Evolutionary conservation across 2,888 invertebrate genomes (phyloP), one percentile per base, ranked within the genome.

Genomic region (Pachymerium ferrugineum): DNA sequence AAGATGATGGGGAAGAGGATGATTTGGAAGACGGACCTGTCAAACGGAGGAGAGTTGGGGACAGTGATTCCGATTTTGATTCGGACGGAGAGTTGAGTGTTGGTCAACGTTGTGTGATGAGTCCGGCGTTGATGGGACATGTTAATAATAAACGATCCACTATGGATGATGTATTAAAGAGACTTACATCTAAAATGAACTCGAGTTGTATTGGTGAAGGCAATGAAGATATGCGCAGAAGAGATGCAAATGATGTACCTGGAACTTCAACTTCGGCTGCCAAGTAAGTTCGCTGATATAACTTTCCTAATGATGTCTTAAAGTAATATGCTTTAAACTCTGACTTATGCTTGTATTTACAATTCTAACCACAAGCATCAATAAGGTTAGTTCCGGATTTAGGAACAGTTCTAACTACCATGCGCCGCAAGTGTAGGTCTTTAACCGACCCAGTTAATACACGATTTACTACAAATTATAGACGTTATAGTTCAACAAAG

Each of bases 111-210:
- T 68, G 72, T 12, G 16, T 74, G 72, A 72, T 81, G 16, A 70
- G 70, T 25, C 33, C 72, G 10, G 29, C 68, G n/a, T 68, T 31
- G 68, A 77, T 79, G 79, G 29, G 75, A 79, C 16, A 14, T 12
- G 25, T 12, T n/a, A 19, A 38, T 19, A 28, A 14, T 19, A 54
- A 68, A 35, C 86, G 90, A 83, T 91, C 93, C 76, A 94, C 94
- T 93, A 94, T 94, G 94, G 94, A 94, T 85, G 93, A 94, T 85
- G 94, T 94, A 67, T 86, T 93, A 73, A 92, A 92, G 84, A 88
- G 91, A 82, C 86, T 92, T 79, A 93, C 92, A 77, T 91, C 92
- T 76, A 93, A 93, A 84, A 91, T 91, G 88, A 89, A 90, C 82
- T 89, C 88, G 82, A 90, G 89, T 80, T 89, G 89, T 74, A 77